Evolutionary conservation across 2,113 vertebrate species (phyloP).

Genomic region (Syngnathoides biaculeatus): DNA sequence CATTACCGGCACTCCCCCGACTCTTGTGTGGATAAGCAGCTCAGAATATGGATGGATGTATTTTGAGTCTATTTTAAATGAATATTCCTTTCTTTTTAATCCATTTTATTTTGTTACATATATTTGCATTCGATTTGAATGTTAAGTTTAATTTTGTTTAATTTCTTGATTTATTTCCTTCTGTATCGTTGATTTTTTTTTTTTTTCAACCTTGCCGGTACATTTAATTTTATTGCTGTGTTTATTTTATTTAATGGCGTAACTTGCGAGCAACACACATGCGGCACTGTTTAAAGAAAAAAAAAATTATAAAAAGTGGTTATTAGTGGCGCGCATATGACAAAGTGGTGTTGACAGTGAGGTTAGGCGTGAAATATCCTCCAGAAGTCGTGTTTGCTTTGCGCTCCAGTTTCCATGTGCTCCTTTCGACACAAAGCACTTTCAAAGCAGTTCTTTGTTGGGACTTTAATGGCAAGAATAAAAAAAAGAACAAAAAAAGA

Average conservation of each 20-base stretch:
- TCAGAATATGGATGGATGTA: too few relatives aligned
- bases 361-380: constrained; percentile 4
- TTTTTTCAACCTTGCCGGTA: neutral
- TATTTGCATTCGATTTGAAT: too few relatives aligned
- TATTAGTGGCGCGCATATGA: neutral
- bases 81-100: too few relatives aligned
- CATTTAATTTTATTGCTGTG: neutral
- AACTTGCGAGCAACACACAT: neutral
- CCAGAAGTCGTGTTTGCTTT: constrained; percentile 1
- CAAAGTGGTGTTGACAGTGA: constrained; percentile 4
- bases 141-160: too few relatives aligned
- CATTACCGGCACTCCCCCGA: too few relatives aligned
- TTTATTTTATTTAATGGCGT: neutral
- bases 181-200: too few relatives aligned
- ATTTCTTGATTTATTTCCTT: too few relatives aligned
- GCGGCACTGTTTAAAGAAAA: neutral
- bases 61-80: too few relatives aligned
- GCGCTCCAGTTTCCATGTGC: neutral
- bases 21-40: too few relatives aligned
- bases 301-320: neutral
- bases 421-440: neutral
- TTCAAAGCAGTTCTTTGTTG: neutral
- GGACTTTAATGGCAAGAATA: neutral
- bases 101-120: too few relatives aligned
- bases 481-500: neutral